Percentiles rank a stretch among this genome's conserved stretches.
These are phyloP conservation scores for Dissostichus mawsoni DNA, from an alignment of 2,113 vertebrate genomes.

Conservation along the genomic window DNA sequence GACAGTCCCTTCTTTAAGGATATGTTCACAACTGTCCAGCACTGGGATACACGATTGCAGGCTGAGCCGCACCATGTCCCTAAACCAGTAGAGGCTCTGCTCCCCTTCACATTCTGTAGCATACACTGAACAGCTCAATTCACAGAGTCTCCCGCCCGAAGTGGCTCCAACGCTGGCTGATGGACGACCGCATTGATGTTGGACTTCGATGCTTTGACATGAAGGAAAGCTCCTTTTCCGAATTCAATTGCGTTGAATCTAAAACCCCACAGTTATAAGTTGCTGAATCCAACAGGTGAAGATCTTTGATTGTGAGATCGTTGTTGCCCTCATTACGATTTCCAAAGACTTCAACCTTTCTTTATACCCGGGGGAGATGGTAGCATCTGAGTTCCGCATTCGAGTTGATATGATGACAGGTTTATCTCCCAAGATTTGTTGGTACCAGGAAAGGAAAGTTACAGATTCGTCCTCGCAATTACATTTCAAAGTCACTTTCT, in stretches of 20 bases:
- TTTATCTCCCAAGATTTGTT: no score
- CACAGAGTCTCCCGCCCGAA: slow-evolving; percentile 48
- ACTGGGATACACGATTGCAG: slow-evolving; percentile 39
- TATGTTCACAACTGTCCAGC: slow-evolving; percentile 31
- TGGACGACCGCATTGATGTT: background rate
- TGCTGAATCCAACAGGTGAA: slow-evolving; percentile 39
- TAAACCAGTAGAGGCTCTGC: slow-evolving; percentile 74
- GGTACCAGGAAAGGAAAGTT: no score
- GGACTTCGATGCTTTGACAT: slow-evolving; percentile 46
- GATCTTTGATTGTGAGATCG: slow-evolving; percentile 39
- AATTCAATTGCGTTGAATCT: slow-evolving; percentile 48
- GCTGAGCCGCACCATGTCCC: slow-evolving; percentile 15
- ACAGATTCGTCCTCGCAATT: no score
- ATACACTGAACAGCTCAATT: slow-evolving; percentile 60
- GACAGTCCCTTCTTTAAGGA: background rate
- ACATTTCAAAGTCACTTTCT: no score
- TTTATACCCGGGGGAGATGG: no score
- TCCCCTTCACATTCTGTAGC: slow-evolving; percentile 40
- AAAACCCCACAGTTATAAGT: slow-evolving; percentile 59
- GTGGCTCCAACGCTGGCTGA: slow-evolving; percentile 8
- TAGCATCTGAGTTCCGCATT: no score
- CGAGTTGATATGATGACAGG: no score
- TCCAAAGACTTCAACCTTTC: no score
- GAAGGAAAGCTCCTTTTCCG: slow-evolving; percentile 62
- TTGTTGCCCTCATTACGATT: background rate